Base-by-base conservation (phyloP, 2,888 invertebrate genomes). In the Torymus auratus region DNA sequence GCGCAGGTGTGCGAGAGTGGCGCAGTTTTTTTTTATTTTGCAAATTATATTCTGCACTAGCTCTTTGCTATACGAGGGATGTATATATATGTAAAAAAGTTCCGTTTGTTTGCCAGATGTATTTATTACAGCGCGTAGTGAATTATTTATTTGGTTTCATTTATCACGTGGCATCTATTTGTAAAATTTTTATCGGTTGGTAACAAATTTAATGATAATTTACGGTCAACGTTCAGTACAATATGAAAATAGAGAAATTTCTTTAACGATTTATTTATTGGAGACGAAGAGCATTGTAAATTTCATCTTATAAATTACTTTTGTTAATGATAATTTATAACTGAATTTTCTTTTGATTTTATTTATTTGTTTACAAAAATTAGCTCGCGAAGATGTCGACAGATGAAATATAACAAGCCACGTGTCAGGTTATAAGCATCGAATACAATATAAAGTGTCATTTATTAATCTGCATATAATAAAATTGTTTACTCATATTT, bases 1-100 rank as follows among this genome's bases (percentile, higher is more conserved):
- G 78, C 53, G 78, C 72, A 78, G 72, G 78, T 72, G 72, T 41
- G 53, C 52, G 13, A 41, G 53, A n/a, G 60, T 60, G 14, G 58
- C 28, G 50, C 20, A 15, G 15, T 76, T 69, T 41, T 72, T 72
- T 72, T 71, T 67, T 71, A 65, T 28, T 67, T 56, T 11, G 20
- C 56, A 67, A 78, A 65, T 78, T 28, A 41, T 41, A 41, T 41
- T 41, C 41, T 41, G 41, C 41, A 67, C 50, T 15, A 65, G 23
- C 28, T 60, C 65, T 62, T 76, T n/a, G 52, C 55, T 55, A 12
- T 7, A 14, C 13, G 20, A 20, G 17, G 60, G 53, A 61, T 75
- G 60, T 60, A 13, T 17, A 41, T 41, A 10, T 41, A 41, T n/a
- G 20, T 20, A 20, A 20, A 68, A 75, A 68, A 75, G 68, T 53